Evolutionary conservation across 2,797 vertebrate genomes (phyloP).

Genomic region (Dermochelys coriacea): DNA sequence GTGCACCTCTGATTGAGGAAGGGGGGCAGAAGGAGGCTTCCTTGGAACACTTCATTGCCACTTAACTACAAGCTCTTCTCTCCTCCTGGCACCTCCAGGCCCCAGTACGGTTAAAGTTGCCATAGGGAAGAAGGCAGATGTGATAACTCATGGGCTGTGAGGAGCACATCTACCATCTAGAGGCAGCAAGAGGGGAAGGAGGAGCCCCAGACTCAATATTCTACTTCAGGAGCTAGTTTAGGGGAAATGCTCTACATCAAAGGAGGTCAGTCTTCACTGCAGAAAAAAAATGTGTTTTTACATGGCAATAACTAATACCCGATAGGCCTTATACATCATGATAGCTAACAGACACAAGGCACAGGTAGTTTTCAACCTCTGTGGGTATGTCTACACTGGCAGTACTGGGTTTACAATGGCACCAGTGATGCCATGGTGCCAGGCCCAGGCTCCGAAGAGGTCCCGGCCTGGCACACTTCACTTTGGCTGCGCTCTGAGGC

Average conservation of each 20-base stretch:
- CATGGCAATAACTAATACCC: not conserved
- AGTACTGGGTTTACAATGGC: too few species aligned
- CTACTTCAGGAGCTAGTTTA: not conserved
- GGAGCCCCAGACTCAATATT: not conserved
- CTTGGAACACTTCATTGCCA: not conserved
- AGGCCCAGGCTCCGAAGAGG: too few species aligned
- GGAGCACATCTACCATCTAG: not conserved
- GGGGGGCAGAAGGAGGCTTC: not conserved
- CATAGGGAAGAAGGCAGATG: not conserved
- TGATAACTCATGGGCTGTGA: not conserved
- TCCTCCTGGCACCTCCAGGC: not conserved
- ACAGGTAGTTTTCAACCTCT: too few species aligned
- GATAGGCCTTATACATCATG: too few species aligned
- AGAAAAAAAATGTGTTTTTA: not conserved
- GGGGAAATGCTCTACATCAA: not conserved
- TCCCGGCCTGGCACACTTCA: too few species aligned
- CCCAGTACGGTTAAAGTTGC: not conserved
- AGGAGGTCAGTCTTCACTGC: constrained; percentile 44
- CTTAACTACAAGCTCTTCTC: not conserved
- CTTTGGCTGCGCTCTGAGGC: too few species aligned
- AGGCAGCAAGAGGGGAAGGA: not conserved
- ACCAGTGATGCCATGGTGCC: too few species aligned
- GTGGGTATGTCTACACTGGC: too few species aligned
- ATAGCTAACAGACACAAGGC: too few species aligned
- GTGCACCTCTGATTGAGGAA: not conserved